A percentile compares a stretch with the other conserved stretches of the same genome.
These are phyloP conservation scores for Pyrocephalus nanus DNA, from an alignment of 2,797 vertebrate species.

Conservation along the genomic window DNA sequence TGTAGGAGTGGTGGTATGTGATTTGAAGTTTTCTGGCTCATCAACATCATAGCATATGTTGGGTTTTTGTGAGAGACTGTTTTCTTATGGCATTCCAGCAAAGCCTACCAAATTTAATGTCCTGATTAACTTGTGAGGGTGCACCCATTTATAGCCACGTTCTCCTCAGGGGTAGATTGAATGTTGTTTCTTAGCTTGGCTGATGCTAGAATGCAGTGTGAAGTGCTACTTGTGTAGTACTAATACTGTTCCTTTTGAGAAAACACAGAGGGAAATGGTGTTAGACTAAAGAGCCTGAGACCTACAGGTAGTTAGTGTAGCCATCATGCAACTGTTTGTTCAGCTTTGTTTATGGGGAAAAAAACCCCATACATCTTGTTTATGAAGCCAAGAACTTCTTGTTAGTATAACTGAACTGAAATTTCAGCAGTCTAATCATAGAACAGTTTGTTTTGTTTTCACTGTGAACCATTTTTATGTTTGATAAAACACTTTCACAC, in stretches of 20 bases:
- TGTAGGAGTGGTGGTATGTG: not conserved
- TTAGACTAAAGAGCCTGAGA: not conserved
- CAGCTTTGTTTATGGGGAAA: not conserved
- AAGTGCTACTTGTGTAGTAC: not conserved
- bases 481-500: not conserved
- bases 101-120: not conserved
- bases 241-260: not conserved
- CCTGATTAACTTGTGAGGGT: not conserved
- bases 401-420: not conserved
- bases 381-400: not conserved
- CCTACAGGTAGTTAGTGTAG: not conserved
- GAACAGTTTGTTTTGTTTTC: not conserved
- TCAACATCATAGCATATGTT: not conserved
- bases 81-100: not conserved
- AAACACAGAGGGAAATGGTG: not conserved
- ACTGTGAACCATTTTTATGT: not conserved
- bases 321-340: not conserved
- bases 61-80: rapidly evolving
- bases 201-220: not conserved
- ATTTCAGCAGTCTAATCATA: not conserved
- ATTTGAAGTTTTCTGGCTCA: not conserved
- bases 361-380: not conserved
- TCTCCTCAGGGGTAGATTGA: not conserved
- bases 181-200: not conserved
- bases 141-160: not conserved